These are phyloP conservation scores for Encarsia formosa DNA, from an alignment of 2,888 invertebrate species.

Conservation along the genomic window DNA sequence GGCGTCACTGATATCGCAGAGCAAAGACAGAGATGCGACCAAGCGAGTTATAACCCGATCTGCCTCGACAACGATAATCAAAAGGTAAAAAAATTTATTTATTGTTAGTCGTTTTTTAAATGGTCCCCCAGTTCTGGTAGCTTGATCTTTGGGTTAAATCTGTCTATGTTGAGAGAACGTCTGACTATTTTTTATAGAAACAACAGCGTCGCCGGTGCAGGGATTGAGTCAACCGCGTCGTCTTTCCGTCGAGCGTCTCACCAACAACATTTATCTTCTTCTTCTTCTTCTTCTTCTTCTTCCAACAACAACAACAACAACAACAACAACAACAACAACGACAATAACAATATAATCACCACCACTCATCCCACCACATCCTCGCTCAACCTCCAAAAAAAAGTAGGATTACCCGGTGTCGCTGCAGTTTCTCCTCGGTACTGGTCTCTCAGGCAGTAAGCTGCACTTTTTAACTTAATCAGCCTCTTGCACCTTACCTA, in stretches of 20 bases:
- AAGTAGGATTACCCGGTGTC: conserved; percentile 4
- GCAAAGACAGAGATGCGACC: conserved; percentile 42
- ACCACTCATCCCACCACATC: conserved; percentile 7
- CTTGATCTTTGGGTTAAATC: too few species aligned
- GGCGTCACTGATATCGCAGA: too few species aligned
- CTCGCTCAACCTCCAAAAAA: conserved; percentile 11
- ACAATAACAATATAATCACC: conserved; percentile 23
- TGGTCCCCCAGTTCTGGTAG: too few species aligned
- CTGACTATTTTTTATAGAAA: too few species aligned
- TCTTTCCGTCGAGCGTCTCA: conserved; percentile 6
- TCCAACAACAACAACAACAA: too few species aligned
- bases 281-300: conserved; percentile 4
- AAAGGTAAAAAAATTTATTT: conserved; percentile 39
- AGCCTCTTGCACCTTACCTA: too few species aligned
- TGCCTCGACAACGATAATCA: conserved; percentile 41
- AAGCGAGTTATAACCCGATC: conserved; percentile 44
- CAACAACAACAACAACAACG: conserved; percentile 14
- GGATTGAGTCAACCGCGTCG: too few species aligned
- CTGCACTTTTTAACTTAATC: conserved; percentile 3
- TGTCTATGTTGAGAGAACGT: too few species aligned
- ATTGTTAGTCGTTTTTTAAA: background rate
- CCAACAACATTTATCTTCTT: background rate
- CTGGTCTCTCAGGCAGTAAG: conserved; percentile 27
- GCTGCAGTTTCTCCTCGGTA: conserved; percentile 36
- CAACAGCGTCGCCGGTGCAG: too few species aligned